Percentiles rank a stretch among this genome's conserved stretches.
Conservation (phyloP, 2,888 invertebrate species). For the Eupelmus urozonus region DNA sequence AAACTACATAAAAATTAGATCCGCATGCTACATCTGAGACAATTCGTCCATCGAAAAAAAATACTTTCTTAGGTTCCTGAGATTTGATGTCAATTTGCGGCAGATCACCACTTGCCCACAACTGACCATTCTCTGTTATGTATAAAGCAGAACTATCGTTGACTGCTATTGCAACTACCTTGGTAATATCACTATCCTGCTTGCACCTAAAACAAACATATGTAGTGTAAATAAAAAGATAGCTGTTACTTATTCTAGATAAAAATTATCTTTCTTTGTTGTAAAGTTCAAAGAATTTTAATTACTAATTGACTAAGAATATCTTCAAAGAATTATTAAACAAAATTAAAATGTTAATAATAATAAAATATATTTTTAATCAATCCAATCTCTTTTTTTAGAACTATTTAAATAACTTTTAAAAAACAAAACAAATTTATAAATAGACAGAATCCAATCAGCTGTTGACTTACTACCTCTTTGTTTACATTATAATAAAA, state of each 20-base stretch:
- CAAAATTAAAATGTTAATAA: too few species aligned
- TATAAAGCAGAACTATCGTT: constrained; percentile 83
- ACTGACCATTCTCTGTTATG: constrained; percentile 83
- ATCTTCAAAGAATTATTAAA: too few species aligned
- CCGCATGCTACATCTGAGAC: constrained; percentile 87
- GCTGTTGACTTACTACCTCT: too few species aligned
- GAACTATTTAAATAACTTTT: too few species aligned
- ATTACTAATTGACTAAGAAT: too few species aligned
- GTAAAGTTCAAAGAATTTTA: background rate
- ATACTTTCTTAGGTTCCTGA: constrained; percentile 81
- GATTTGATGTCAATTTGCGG: constrained; percentile 83
- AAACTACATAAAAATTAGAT: constrained; percentile 86
- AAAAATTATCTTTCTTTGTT: background rate
- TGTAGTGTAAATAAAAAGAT: background rate
- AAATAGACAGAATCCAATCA: too few species aligned
- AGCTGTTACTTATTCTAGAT: background rate
- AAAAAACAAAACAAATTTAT: too few species aligned
- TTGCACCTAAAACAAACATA: constrained; percentile 76
- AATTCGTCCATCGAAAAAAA: constrained; percentile 84
- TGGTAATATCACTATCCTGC: constrained; percentile 81
- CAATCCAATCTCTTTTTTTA: too few species aligned
- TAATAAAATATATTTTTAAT: too few species aligned
- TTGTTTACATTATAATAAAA: too few species aligned
- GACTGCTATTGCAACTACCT: constrained; percentile 82
- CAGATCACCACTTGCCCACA: constrained; percentile 85